phyloP scores from a whole-genome alignment of 2,797 vertebrate species.

The Neoniphon sammara region DNA sequence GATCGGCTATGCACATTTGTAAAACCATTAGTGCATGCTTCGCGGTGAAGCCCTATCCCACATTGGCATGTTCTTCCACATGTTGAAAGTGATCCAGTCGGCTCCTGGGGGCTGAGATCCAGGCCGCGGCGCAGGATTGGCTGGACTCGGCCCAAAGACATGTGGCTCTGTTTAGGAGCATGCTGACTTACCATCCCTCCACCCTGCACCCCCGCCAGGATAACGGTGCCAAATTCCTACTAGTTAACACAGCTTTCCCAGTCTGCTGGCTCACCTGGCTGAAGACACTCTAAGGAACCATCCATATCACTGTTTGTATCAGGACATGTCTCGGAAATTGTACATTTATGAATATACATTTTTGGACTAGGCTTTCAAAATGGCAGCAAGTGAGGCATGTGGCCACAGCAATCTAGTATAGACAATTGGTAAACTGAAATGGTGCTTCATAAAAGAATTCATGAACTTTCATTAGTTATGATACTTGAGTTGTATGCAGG shows the following conservation, averaged over 20 bases:
- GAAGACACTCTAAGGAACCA: background rate
- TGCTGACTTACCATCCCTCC: conserved; percentile 57
- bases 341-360: no score
- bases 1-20: conserved; percentile 44
- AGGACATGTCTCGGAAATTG: background rate
- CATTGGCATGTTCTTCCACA: background rate
- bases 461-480: no score
- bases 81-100: conserved; percentile 60
- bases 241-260: conserved; percentile 47
- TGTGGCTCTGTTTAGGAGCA: conserved; percentile 73
- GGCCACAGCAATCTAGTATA: no score
- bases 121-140: conserved; percentile 42
- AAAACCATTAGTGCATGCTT: conserved; percentile 34
- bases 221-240: conserved; percentile 47
- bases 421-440: no score
- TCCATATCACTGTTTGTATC: background rate
- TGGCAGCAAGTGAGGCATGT: no score
- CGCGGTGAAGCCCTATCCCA: conserved; percentile 9
- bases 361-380: no score
- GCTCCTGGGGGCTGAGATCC: conserved; percentile 50
- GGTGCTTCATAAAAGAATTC: no score
- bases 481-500: no score
- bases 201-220: conserved; percentile 39
- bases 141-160: conserved; percentile 55
- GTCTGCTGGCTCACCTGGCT: conserved; percentile 62